phyloP scores from a whole-genome alignment of 2,888 invertebrate species.

The Disparrhopalites patrizii region DNA sequence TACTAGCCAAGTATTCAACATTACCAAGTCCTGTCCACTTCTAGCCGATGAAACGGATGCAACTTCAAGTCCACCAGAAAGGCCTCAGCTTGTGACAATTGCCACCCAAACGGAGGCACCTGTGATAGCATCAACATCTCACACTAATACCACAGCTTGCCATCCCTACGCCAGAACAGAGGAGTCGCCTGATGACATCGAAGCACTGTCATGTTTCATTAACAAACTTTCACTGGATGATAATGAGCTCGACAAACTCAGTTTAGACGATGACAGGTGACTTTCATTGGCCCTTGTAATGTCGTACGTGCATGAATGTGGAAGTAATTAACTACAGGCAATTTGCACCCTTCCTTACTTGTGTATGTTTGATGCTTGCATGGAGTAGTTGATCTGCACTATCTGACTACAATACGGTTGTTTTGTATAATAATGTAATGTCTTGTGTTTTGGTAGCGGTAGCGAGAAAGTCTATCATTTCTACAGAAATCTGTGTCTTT shows the following conservation, averaged over 20 bases:
- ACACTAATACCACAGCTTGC: not conserved
- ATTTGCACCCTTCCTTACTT: too few species aligned
- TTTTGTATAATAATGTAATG: not conserved
- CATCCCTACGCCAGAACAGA: not conserved
- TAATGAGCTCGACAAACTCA: conserved; percentile 38
- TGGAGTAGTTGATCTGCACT: too few species aligned
- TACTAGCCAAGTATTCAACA: conserved; percentile 13
- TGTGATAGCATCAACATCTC: conserved; percentile 14
- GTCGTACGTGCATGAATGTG: too few species aligned
- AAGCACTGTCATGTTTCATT: conserved; percentile 5
- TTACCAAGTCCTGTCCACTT: conserved; percentile 28
- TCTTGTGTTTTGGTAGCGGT: not conserved
- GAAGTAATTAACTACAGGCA: too few species aligned
- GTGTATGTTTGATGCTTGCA: too few species aligned
- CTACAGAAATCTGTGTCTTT: not conserved
- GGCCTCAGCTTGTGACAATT: conserved; percentile 17
- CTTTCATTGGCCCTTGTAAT: conserved; percentile 2
- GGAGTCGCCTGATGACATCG: not conserved
- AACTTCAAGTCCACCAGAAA: not conserved
- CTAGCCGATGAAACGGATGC: conserved; percentile 16
- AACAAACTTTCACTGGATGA: conserved; percentile 25
- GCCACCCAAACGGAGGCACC: conserved; percentile 26
- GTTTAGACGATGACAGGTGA: conserved; percentile 43
- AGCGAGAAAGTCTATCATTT: not conserved
- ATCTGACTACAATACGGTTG: too few species aligned